A percentile compares a stretch with the other conserved stretches of the same genome.
phyloP scores from a whole-genome alignment of 2,113 vertebrate species.

The Neolamprologus ventralis region DNA sequence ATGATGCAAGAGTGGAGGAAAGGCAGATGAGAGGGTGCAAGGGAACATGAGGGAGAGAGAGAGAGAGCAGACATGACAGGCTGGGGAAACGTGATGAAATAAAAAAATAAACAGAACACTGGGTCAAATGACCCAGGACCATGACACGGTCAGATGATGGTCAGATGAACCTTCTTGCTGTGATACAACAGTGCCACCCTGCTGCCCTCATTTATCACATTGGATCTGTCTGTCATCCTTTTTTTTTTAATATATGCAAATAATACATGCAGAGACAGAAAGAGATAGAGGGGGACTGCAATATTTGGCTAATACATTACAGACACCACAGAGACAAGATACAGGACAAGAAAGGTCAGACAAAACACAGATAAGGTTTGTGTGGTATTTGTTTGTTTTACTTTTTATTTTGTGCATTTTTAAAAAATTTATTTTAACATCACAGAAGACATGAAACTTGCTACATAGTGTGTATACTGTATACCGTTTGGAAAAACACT shows the following conservation, averaged over 20 bases:
- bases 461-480: neutral
- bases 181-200: neutral
- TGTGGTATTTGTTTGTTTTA: neutral
- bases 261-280: neutral
- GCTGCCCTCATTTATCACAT: neutral
- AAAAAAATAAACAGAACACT: no score
- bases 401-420: neutral
- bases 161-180: neutral
- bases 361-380: neutral
- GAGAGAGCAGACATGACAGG: no score
- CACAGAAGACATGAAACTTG: neutral
- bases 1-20: no score
- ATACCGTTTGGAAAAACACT: neutral
- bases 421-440: neutral
- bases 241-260: neutral
- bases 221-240: neutral
- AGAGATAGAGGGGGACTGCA: neutral
- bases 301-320: neutral
- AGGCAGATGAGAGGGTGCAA: no score
- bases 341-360: neutral
- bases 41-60: no score
- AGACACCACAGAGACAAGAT: neutral
- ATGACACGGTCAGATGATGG: neutral
- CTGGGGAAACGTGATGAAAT: no score
- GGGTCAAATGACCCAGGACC: no score